Evolutionary conservation across 1,140 invertebrate species (phyloP).

Genomic region (Drosophila kohkoa): DNA sequence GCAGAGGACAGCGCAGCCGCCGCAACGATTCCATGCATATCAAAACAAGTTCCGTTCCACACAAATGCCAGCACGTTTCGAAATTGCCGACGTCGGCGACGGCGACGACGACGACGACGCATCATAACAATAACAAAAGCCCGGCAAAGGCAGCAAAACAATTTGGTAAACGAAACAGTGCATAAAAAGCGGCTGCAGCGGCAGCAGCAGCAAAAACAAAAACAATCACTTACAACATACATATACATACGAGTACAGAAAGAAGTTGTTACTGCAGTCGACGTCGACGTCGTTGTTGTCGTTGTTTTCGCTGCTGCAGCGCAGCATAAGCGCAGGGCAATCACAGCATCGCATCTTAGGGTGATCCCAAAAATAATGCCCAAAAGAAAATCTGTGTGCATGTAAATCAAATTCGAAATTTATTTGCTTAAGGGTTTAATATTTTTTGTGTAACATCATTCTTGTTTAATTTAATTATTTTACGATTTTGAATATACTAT

Average conservation of each 20-base stretch:
- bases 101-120: conserved; percentile 49
- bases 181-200: conserved; percentile 60
- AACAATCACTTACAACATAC: conserved; percentile 32
- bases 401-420: not conserved
- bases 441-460: not conserved
- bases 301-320: conserved; percentile 2
- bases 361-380: conserved; percentile 23
- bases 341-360: conserved; percentile 60
- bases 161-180: conserved; percentile 70
- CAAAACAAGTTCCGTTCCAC: conserved; percentile 81
- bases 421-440: not conserved
- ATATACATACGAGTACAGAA: not conserved
- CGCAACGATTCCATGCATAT: conserved; percentile 66
- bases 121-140: conserved; percentile 81
- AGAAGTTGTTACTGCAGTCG: conserved; percentile 42
- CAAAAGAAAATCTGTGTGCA: not conserved
- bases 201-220: conserved; percentile 23
- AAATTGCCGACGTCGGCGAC: conserved; percentile 53
- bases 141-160: conserved; percentile 55
- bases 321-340: conserved; percentile 19
- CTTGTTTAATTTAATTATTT: no score
- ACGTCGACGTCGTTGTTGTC: not conserved
- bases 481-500: not conserved
- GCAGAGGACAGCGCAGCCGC: conserved; percentile 26
- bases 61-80: conserved; percentile 81